phyloP scores from a whole-genome alignment of 2,888 invertebrate genomes.

The Agrochola circellaris region DNA sequence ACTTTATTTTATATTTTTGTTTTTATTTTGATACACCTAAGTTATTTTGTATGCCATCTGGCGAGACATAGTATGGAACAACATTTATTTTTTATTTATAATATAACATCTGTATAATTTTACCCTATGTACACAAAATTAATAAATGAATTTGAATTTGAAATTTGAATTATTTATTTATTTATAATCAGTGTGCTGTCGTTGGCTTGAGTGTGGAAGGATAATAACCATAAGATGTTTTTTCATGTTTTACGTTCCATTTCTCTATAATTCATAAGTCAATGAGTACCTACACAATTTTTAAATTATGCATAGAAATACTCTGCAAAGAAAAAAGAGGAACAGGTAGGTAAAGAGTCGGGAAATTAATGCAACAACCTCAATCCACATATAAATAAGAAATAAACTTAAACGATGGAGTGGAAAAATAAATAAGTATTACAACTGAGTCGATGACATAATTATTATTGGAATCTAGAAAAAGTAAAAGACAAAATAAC shows the following conservation, averaged over 20 bases:
- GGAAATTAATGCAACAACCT: neutral
- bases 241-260: too few species aligned
- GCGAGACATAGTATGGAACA: too few species aligned
- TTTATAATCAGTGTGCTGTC: neutral
- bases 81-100: too few species aligned
- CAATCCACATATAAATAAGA: neutral
- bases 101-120: too few species aligned
- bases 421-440: neutral
- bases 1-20: too few species aligned
- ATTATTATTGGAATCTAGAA: slow-evolving; percentile 13
- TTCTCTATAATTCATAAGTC: too few species aligned
- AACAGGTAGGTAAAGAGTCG: neutral
- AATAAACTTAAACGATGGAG: neutral
- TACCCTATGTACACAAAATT: too few species aligned
- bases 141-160: too few species aligned
- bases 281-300: neutral
- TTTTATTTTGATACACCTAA: too few species aligned
- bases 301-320: neutral
- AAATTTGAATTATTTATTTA: too few species aligned
- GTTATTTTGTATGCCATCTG: too few species aligned
- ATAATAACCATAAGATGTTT: neutral
- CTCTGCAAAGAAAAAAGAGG: neutral
- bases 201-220: neutral
- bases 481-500: slow-evolving; percentile 20
- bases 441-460: slow-evolving; percentile 20